Conservation (phyloP, 2,113 vertebrate genomes). For the Indicator maculatus region DNA sequence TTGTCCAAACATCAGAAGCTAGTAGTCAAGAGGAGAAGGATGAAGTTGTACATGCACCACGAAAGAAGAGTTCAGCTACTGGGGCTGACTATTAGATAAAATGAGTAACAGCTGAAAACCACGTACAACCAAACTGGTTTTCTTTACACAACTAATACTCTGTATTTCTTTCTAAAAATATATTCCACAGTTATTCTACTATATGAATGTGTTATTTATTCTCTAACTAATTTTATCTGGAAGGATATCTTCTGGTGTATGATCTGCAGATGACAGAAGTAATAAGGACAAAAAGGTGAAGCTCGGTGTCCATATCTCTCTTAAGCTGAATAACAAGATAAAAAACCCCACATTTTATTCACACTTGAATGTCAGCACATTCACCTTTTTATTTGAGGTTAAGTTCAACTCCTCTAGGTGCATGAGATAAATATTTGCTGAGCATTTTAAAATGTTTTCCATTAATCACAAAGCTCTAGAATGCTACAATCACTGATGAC, state of each 20-base stretch:
- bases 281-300: background rate
- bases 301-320: background rate
- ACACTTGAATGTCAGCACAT: background rate
- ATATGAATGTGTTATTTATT: background rate
- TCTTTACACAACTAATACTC: background rate
- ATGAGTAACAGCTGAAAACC: background rate
- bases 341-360: background rate
- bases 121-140: background rate
- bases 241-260: background rate
- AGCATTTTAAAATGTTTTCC: background rate
- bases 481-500: background rate
- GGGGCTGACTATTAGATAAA: background rate
- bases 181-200: background rate
- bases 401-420: background rate
- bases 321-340: rapidly evolving
- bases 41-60: rapidly evolving
- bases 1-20: background rate
- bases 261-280: background rate
- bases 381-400: background rate
- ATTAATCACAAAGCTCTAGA: background rate
- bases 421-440: background rate
- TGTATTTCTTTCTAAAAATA: background rate
- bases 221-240: background rate
- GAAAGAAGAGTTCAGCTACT: background rate
- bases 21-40: background rate